Conservation (phyloP, 35 echinoderm and acorn worm species). For the Strongylocentrotus purpuratus region DNA sequence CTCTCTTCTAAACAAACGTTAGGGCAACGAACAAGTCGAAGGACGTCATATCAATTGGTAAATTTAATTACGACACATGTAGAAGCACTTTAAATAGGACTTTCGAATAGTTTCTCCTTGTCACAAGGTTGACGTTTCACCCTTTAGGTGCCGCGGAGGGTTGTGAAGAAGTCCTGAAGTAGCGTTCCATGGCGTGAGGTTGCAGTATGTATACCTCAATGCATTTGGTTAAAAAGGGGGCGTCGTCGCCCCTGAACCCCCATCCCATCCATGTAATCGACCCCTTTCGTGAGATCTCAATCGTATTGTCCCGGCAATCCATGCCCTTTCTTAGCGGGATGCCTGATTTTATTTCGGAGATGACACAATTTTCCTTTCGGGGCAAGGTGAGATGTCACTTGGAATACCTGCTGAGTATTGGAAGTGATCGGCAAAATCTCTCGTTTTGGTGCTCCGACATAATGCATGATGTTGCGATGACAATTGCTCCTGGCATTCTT, state of each 20-base stretch:
- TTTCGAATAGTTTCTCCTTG: not conserved
- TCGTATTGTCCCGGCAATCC: not conserved
- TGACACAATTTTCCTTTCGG: not conserved
- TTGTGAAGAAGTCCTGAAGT: no score
- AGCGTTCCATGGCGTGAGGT: no score
- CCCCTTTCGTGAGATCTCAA: not conserved
- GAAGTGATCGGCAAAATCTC: no score
- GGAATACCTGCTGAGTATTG: not conserved
- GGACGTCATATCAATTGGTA: conserved; percentile 1
- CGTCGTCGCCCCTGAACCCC: not conserved
- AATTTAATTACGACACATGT: conserved; percentile 12
- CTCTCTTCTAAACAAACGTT: not conserved
- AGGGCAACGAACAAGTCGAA: conserved; percentile 8
- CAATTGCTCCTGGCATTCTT: no score
- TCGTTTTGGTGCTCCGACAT: no score
- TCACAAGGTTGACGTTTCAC: not conserved
- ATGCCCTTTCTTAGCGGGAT: not conserved
- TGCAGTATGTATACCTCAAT: not conserved
- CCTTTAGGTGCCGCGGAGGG: not conserved
- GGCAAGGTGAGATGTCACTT: not conserved
- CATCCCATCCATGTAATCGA: not conserved
- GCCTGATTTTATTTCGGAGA: not conserved
- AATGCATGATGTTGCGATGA: no score
- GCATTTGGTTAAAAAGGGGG: not conserved
- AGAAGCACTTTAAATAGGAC: not conserved